Base-by-base conservation (phyloP, 2,888 invertebrate genomes). In the Papilio protenor region DNA sequence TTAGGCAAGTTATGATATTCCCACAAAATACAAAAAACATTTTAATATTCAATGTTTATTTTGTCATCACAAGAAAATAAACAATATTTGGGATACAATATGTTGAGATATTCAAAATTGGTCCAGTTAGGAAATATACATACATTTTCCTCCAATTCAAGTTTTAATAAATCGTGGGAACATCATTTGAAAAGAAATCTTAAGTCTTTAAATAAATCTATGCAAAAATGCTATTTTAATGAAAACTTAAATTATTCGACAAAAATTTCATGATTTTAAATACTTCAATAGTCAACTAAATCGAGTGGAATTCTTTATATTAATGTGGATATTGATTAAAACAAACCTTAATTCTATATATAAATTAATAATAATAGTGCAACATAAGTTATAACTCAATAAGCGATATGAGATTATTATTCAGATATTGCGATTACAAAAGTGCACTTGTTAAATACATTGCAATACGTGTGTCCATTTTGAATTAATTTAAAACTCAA, bases 281-380 rank as follows among this genome's bases (percentile, higher is more conserved):
- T 14, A 5, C 3, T 59, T 59, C 21, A 59, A 23, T 14, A 59
- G 23, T 2, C 12, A 59, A 12, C 0, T 59, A 59, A 59, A 10
- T 57, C 21, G 57, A 57, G 10, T 18, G 23, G 59, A 59, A 23
- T 55, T 72, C 12, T 16, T 72, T 45, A 45, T 45, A 11, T 11
- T 40, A 40, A 64, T 64, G 71, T 61, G 21, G 73, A 73, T 73
- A 59, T 73, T 75, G 71, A 49, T 79, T 73, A 70, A 61, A 70
- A 73, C 77, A 75, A 79, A 16, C n/a, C 77, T 81, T 81, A 73
- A 73, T 27, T 78, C 79, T 82, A 81, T 27, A 80, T 80, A 83
- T 84, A 85, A 85, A 84, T 79, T 83, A 83, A 82, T 57, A 84
- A 81, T 82, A 84, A 33, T 84, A 85, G 84, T 84, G 83, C 83